These are phyloP conservation scores for Watsonalla cultraria DNA, from an alignment of 2,888 invertebrate genomes.

Conservation along the genomic window DNA sequence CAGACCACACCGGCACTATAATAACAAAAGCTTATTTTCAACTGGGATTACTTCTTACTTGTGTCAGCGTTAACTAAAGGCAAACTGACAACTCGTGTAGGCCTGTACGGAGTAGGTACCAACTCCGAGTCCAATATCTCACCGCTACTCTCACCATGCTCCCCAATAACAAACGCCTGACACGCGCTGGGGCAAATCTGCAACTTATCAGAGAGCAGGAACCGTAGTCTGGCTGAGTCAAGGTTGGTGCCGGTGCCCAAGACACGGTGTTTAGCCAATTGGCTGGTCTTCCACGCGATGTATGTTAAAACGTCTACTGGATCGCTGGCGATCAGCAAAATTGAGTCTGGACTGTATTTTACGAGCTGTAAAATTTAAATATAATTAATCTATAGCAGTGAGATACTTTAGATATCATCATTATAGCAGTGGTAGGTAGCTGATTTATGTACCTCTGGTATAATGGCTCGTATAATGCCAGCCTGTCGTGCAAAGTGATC, in stretches of 20 bases:
- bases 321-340: constrained; percentile 90
- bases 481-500: constrained; percentile 88
- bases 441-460: constrained; percentile 68
- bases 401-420: neutral
- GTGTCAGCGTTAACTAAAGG: constrained; percentile 5
- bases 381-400: neutral
- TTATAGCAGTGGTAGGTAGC: no score
- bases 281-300: constrained; percentile 91
- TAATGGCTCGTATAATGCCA: constrained; percentile 86
- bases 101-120: no score
- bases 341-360: constrained; percentile 88
- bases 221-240: constrained; percentile 90
- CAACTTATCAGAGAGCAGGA: constrained; percentile 85
- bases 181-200: constrained; percentile 86
- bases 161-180: constrained; percentile 92
- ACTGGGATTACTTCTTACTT: neutral
- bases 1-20: constrained; percentile 44
- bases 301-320: constrained; percentile 92
- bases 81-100: neutral
- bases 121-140: neutral
- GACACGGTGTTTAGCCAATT: constrained; percentile 86
- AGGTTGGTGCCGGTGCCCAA: constrained; percentile 93
- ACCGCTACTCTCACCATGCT: constrained; percentile 91
- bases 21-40: constrained; percentile 79
- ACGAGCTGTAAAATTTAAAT: constrained; percentile 67